These are phyloP conservation scores for Argentina silus DNA, from an alignment of 2,797 vertebrate genomes.

Conservation along the genomic window DNA sequence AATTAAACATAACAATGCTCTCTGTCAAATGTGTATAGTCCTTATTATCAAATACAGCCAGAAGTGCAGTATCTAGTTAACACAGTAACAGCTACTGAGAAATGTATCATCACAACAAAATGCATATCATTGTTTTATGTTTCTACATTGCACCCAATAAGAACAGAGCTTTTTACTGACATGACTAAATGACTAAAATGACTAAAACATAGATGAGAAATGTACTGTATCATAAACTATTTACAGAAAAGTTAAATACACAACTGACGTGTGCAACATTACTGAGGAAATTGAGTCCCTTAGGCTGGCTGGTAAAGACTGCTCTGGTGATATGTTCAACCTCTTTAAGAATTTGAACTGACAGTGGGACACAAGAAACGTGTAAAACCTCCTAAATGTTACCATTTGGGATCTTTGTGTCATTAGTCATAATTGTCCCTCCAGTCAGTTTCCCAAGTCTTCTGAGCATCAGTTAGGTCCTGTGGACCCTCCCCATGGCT, in stretches of 20 bases:
- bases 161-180: no score
- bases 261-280: neutral
- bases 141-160: no score
- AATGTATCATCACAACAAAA: no score
- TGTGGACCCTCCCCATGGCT: constrained; percentile 44
- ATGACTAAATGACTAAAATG: no score
- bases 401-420: constrained; percentile 17
- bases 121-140: no score
- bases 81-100: no score
- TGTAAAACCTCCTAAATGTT: no score
- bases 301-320: neutral
- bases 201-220: neutral
- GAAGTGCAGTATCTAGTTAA: neutral
- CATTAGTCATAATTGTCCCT: constrained; percentile 31
- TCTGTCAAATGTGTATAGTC: neutral
- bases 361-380: neutral
- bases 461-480: constrained; percentile 62
- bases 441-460: constrained; percentile 47
- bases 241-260: neutral
- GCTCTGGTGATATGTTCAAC: neutral
- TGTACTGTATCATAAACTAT: no score
- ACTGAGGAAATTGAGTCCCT: neutral
- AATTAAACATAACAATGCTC: neutral
- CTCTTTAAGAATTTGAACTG: neutral
- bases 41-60: neutral